Conservation (phyloP, 2,113 vertebrate species). For the Ivindomyrus marchei region DNA sequence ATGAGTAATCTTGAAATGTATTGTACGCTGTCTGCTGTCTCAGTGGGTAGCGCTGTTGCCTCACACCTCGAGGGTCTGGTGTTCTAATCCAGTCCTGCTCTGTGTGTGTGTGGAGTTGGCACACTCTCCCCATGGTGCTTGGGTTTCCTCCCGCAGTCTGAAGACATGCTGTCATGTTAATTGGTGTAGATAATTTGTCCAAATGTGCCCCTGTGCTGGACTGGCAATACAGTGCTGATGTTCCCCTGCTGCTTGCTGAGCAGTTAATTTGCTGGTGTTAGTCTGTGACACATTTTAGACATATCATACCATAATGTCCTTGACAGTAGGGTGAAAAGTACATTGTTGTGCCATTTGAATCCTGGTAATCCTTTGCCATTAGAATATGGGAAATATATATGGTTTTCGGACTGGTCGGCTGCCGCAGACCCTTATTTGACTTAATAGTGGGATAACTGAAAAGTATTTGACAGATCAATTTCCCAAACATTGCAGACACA, state of each 20-base stretch:
- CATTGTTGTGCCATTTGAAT: not conserved
- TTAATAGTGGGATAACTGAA: not conserved
- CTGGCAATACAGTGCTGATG: not conserved
- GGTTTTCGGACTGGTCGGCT: not conserved
- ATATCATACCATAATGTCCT: not conserved
- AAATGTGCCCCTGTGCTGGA: not conserved
- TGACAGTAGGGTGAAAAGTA: not conserved
- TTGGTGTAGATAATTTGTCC: not conserved
- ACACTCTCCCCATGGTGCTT: not conserved
- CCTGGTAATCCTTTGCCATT: not conserved
- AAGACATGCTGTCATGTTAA: not conserved
- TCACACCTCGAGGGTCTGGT: not conserved
- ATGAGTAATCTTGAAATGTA: not conserved
- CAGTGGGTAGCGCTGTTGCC: not conserved
- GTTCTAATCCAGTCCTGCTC: not conserved
- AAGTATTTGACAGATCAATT: not conserved
- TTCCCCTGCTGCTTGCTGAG: not conserved
- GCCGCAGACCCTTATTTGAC: not conserved
- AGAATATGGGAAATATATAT: conserved; percentile 1
- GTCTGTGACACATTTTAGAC: not conserved
- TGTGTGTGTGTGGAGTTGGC: not conserved
- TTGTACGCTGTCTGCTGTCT: not conserved
- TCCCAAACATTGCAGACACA: not conserved
- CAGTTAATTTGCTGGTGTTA: not conserved
- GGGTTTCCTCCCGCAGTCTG: not conserved